Evolutionary conservation across 2,888 invertebrate species (phyloP), one percentile per base, ranked within the genome.

Genomic region (Gastrophysa polygoni): DNA sequence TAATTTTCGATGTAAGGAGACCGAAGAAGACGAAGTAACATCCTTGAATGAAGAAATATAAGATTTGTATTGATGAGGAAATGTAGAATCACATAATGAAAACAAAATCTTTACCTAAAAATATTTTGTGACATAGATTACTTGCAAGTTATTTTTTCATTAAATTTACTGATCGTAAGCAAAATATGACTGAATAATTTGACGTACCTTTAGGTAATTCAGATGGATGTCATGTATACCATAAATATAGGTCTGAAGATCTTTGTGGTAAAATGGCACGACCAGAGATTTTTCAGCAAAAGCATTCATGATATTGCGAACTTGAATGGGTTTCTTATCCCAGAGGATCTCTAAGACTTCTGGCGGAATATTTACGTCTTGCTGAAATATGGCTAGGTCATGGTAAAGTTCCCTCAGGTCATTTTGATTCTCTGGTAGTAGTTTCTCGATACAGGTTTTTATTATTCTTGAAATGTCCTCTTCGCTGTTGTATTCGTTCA

Each of bases 201-300:
- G n/a, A n/a, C 32, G 32, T 32, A 32, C 82, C 4, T 82, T 83
- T 70, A 91, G 79, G 73, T 88, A 89, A 57, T 85, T 84, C 76
- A 90, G 82, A 10, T 90, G 84, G 0, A 91, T 80, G 73, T 90
- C 89, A 74, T 91, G 91, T 48, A 91, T 84, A 64, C 89, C 90
- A 73, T 91, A 92, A 21, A 89, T 83, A 68, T 89, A 89, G 63
- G 84, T 86, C 48, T 84, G 82, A 54, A 85, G 82, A 56, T 86
- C 85, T 1, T 83, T 79, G 65, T 89, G 88, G 76, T 88, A 90
- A 56, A 84, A 85, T 68, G 86, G 86, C 1, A 86, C 86, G 1
- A 89, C 85, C 0, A 92, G 81, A 0, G 89, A 90, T 75, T 90
- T 91, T 64, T 86, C 85, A 38, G 86, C 84, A 8, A 91, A 82